Base-by-base conservation (phyloP, 2,113 vertebrate genomes). In the Ictidomys tridecemlineatus region DNA sequence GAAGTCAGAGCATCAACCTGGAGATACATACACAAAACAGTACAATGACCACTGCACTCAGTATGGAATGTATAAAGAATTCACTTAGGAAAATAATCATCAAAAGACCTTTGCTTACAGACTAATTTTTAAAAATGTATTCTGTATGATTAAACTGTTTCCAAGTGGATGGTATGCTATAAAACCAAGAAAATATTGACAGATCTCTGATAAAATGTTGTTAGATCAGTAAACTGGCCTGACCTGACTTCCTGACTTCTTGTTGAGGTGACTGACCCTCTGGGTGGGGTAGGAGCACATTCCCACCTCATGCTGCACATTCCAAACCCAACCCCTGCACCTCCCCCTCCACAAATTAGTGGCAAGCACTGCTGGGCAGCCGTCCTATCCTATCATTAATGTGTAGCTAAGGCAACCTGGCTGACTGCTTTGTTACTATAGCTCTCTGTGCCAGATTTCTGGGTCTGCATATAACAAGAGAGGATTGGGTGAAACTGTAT, bases 1-100 rank as follows among this genome's bases (percentile, higher is more conserved):
- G 11, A 89, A 56, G 51, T 69, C 11, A 82, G 69, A 85, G 20
- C 78, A 37, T 69, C 73, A 28, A 12, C 16, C 30, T 77, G 2
- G 6, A 8, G 14, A 6, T 12, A 17, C 67, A 77, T 1, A 8
- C 39, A 67, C 42, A 37, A 69, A 70, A 51, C 26, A 53, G 86
- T n/a, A 14, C 32, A 79, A 65, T 61, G 67, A 77, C 39, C n/a
- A 8, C 8, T 39, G 2, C 22, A 13, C 37, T 82, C 9, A 32
- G 69, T 30, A 16, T 34, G 37, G 28, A 56, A 87, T 32, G 16
- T 42, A 53, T 61, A 80, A 85, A 73, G 37, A 74, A 82, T 92
- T 87, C 70, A 45, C 56, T 85, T 92, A 79, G 82, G 37, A 85
- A 87, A 97, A n/a, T 53, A 74, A 85, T 48, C 5, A 61, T 70